Percentiles rank a stretch among this genome's conserved stretches.
These are phyloP conservation scores for Meleagris gallopavo DNA, from an alignment of 2,113 vertebrate species.

Conservation along the genomic window DNA sequence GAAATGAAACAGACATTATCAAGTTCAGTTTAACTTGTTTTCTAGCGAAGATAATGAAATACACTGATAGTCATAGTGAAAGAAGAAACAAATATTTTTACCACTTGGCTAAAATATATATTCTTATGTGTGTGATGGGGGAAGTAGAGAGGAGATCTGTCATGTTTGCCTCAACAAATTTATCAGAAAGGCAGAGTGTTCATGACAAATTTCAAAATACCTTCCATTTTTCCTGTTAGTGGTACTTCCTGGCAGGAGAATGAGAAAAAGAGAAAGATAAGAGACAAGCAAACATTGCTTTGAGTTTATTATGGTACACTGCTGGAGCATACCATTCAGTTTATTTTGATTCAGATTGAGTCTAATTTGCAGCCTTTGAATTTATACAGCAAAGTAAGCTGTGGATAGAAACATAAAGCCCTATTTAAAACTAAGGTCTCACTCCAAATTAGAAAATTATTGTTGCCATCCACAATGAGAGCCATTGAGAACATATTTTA, in stretches of 20 bases:
- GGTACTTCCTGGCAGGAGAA: neutral
- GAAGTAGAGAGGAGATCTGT: neutral
- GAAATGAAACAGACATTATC: neutral
- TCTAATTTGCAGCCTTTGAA: neutral
- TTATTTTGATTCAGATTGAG: neutral
- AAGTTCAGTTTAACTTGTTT: neutral
- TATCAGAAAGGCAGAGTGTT: neutral
- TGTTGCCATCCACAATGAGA: neutral
- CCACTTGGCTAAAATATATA: neutral
- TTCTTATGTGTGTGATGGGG: neutral
- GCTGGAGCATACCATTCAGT: neutral
- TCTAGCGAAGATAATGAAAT: neutral
- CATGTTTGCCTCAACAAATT: neutral
- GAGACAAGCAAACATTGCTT: neutral
- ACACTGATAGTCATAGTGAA: neutral
- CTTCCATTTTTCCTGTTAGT: neutral
- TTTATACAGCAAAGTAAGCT: neutral
- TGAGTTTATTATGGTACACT: neutral
- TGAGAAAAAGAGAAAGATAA: neutral
- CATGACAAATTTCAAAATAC: neutral
- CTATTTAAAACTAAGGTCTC: neutral
- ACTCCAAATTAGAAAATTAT: neutral
- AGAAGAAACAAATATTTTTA: neutral
- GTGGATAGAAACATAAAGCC: neutral
- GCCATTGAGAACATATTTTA: neutral